Evolutionary conservation across 1,140 invertebrate species (phyloP).

Genomic region (Cotesia glomerata): DNA sequence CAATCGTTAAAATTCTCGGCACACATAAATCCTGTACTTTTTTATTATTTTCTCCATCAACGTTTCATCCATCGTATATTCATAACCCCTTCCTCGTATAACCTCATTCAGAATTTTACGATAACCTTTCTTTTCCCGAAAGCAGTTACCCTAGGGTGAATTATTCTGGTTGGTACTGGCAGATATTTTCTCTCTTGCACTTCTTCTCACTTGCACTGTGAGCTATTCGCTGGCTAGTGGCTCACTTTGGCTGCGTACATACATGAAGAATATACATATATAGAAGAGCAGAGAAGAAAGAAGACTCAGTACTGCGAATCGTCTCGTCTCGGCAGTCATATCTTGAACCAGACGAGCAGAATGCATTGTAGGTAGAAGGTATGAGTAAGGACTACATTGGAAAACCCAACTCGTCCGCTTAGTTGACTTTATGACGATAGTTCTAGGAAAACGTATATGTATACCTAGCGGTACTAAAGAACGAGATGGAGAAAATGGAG

Average conservation of each 20-base stretch:
- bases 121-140: constrained; percentile 11
- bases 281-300: too few species aligned
- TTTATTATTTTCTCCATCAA: too few species aligned
- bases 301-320: too few species aligned
- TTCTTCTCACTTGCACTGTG: neutral
- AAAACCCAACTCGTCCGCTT: constrained; percentile 47
- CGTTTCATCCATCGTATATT: neutral
- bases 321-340: neutral
- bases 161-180: neutral
- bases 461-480: neutral
- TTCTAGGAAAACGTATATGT: constrained; percentile 42
- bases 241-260: too few species aligned
- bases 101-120: constrained; percentile 5
- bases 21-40: too few species aligned
- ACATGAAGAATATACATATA: too few species aligned
- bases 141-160: neutral
- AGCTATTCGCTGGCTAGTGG: too few species aligned
- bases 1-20: too few species aligned
- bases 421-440: constrained; percentile 58
- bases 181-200: neutral
- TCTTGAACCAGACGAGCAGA: constrained; percentile 13
- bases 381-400: neutral
- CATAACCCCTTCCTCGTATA: neutral
- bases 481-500: neutral
- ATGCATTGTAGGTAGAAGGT: constrained; percentile 26